These are phyloP conservation scores for Molossus molossus DNA, from an alignment of 2,797 vertebrate genomes.

Conservation along the genomic window DNA sequence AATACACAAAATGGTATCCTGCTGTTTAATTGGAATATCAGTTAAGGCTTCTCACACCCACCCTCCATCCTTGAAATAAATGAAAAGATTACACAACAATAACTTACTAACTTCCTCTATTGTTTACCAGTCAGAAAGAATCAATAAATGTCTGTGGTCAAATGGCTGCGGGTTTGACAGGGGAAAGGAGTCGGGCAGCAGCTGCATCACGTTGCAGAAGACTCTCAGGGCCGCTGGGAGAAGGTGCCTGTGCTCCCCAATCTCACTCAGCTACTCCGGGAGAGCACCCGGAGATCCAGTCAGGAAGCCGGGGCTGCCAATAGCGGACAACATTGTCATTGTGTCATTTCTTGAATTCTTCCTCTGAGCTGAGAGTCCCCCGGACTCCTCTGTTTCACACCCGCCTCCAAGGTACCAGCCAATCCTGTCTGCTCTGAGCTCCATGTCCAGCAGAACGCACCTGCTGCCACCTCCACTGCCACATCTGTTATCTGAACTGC, in stretches of 20 bases:
- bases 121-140: not conserved
- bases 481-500: not conserved
- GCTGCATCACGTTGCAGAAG: not conserved
- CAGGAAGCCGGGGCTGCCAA: not conserved
- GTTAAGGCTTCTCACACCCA: not conserved
- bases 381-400: not conserved
- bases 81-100: not conserved
- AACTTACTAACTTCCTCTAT: not conserved
- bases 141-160: not conserved
- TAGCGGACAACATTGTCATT: no score
- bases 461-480: not conserved
- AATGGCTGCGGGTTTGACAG: not conserved
- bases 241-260: not conserved
- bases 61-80: not conserved
- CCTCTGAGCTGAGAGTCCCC: not conserved
- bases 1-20: not conserved
- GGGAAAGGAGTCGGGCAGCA: not conserved
- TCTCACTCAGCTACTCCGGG: not conserved
- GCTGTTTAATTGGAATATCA: not conserved
- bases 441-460: not conserved
- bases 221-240: not conserved
- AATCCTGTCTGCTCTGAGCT: not conserved
- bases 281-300: not conserved
- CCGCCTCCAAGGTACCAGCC: not conserved
- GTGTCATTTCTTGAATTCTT: not conserved